phyloP scores from a whole-genome alignment of 2,888 invertebrate species.

The Oeneis ivallda region DNA sequence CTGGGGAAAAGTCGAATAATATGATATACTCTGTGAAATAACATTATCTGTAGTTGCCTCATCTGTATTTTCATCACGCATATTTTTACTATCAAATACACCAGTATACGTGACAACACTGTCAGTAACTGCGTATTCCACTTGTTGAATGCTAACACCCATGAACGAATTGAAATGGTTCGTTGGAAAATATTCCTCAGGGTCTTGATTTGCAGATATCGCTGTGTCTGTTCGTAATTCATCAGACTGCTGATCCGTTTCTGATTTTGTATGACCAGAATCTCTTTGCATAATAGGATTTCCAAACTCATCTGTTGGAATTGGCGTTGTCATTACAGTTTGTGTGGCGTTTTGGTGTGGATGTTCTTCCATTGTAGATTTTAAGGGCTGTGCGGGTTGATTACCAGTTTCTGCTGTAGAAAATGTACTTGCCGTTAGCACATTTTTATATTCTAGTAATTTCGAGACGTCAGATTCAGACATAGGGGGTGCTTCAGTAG shows the following conservation, averaged over 20 bases:
- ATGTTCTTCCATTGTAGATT: conserved; percentile 10
- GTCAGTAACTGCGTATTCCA: conserved; percentile 2
- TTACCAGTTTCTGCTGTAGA: background rate
- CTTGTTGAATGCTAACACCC: background rate
- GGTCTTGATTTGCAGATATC: conserved; percentile 40
- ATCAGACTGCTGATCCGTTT: background rate
- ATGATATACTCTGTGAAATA: conserved; percentile 18
- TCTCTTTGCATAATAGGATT: background rate
- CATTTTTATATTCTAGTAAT: conserved; percentile 22
- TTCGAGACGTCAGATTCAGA: conserved; percentile 13
- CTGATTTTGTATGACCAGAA: conserved; percentile 11
- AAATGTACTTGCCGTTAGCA: background rate
- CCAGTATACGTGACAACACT: conserved; percentile 1
- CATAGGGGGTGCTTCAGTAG: background rate
- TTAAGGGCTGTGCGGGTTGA: background rate
- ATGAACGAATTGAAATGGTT: conserved; percentile 15
- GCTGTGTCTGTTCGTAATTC: conserved; percentile 31
- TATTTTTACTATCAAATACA: background rate
- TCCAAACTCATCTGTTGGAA: background rate
- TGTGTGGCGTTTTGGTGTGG: conserved; percentile 7
- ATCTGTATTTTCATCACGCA: background rate
- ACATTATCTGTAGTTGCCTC: conserved; percentile 4
- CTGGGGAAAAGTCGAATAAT: conserved; percentile 19
- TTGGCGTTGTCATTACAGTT: background rate
- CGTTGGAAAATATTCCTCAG: conserved; percentile 35